These are phyloP conservation scores for Callyntrura sp. DNA, from an alignment of 2,888 invertebrate genomes.

Conservation along the genomic window DNA sequence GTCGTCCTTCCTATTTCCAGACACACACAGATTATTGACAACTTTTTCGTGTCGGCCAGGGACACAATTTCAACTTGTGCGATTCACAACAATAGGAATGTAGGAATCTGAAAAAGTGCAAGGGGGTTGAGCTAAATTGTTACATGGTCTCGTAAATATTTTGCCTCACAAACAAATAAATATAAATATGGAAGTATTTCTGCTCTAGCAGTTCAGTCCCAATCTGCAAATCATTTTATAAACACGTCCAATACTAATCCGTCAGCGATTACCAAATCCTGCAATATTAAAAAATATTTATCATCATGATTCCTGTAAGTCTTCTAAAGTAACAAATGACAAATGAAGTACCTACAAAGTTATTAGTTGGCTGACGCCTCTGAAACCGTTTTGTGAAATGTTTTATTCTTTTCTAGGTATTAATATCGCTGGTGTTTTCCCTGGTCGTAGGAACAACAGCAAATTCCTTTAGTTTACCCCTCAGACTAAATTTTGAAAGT, in stretches of 20 bases:
- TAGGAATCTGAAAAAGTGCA: background rate
- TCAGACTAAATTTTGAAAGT: background rate
- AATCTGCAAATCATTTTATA: background rate
- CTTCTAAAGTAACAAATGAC: background rate
- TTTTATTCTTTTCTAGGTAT: background rate
- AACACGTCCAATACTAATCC: background rate
- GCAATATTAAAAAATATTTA: no score
- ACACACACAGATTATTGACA: no score
- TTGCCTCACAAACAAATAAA: no score
- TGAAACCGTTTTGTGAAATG: no score
- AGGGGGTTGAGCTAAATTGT: no score
- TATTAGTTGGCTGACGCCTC: no score
- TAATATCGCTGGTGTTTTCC: conserved; percentile 57
- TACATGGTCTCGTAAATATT: no score
- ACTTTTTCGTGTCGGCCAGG: no score
- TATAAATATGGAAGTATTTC: conserved; percentile 10
- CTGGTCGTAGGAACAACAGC: conserved; percentile 75
- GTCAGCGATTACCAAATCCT: no score
- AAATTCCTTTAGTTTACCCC: no score
- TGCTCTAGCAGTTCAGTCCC: background rate
- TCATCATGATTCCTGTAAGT: conserved; percentile 39
- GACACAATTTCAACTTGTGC: background rate
- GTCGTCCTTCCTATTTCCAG: no score
- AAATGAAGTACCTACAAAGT: no score
- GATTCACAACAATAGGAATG: background rate